These are phyloP conservation scores for Crotalus viridis DNA, from an alignment of 2,113 vertebrate genomes.

Conservation along the genomic window DNA sequence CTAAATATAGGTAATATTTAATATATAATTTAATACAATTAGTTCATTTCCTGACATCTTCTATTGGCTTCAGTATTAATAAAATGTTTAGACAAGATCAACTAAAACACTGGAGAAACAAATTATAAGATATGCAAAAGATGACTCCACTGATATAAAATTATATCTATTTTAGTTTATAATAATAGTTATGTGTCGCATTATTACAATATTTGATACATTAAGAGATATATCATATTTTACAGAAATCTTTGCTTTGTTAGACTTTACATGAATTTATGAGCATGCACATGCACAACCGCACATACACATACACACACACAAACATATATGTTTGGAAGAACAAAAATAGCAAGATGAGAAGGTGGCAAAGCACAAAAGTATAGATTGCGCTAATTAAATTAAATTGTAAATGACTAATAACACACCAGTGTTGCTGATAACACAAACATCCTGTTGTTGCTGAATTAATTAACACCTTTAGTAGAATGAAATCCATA, in stretches of 20 bases:
- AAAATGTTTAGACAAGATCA: not conserved
- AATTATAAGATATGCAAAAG: not conserved
- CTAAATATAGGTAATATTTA: not conserved
- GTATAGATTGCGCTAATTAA: not conserved
- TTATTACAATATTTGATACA: not conserved
- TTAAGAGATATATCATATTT: not conserved
- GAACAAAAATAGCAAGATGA: not conserved
- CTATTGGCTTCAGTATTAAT: not conserved
- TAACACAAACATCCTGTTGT: not conserved
- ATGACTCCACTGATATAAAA: not conserved
- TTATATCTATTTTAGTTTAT: not conserved
- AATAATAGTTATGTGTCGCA: not conserved
- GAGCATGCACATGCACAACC: not conserved
- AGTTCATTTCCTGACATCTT: not conserved
- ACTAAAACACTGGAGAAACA: not conserved
- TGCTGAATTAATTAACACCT: not conserved
- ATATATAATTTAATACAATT: not conserved
- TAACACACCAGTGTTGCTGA: not conserved
- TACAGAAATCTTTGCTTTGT: not conserved
- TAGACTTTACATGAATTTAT: not conserved
- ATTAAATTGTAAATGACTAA: not conserved
- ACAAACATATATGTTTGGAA: not conserved
- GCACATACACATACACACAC: not conserved
- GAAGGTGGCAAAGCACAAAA: not conserved
- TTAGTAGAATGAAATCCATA: not conserved